A percentile compares a stretch with the other conserved stretches of the same genome.
phyloP scores from a whole-genome alignment of 2,888 invertebrate genomes.

The Leucophenga montana region DNA sequence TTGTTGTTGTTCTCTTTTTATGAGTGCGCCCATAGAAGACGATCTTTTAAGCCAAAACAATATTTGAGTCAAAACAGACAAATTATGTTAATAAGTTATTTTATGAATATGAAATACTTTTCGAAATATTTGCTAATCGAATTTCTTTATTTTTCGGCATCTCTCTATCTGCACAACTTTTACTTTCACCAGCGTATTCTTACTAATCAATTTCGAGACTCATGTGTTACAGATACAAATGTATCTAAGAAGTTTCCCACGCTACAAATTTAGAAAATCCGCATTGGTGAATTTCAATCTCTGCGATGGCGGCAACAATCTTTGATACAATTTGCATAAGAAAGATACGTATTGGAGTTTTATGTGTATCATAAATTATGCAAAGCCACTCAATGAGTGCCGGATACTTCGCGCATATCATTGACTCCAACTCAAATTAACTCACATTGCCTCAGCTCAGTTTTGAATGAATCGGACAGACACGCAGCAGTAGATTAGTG shows the following conservation, averaged over 20 bases:
- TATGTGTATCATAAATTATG: background rate
- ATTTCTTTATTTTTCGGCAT: background rate
- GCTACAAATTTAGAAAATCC: too few species aligned
- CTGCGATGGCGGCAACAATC: background rate
- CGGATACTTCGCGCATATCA: constrained; percentile 4
- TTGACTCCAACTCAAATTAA: background rate
- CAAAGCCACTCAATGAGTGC: constrained; percentile 6
- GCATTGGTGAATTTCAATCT: background rate
- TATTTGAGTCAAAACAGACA: too few species aligned
- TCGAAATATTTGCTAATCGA: background rate
- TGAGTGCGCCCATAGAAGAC: background rate
- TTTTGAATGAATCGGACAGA: background rate
- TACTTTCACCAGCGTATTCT: too few species aligned
- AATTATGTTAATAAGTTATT: too few species aligned
- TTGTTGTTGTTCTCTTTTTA: background rate
- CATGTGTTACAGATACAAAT: too few species aligned
- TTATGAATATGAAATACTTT: background rate
- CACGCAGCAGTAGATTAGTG: background rate
- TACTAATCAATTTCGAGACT: too few species aligned
- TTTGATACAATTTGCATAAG: constrained; percentile 6
- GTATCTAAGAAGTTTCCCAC: too few species aligned
- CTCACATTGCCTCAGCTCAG: background rate
- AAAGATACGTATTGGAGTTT: constrained; percentile 2
- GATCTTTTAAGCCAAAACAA: background rate
- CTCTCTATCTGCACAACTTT: too few species aligned